Percentiles rank a stretch among this genome's conserved stretches.
phyloP scores from a whole-genome alignment of 2,888 invertebrate species.

The Onthophagus sagittarius region DNA sequence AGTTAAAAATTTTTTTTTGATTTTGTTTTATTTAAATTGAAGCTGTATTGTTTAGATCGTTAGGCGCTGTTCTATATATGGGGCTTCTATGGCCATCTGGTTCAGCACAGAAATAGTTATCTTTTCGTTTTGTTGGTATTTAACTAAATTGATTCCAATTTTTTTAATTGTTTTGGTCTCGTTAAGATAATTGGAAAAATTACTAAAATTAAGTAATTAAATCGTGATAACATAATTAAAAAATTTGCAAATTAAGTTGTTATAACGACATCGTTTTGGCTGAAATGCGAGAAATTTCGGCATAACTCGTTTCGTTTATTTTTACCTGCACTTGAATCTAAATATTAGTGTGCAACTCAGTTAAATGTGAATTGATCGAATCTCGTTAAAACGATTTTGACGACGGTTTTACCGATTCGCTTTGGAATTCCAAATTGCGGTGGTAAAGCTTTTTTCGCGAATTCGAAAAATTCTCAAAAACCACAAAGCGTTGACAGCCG shows the following conservation, averaged over 20 bases:
- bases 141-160: too few relatives aligned
- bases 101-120: neutral
- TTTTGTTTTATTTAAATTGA: neutral
- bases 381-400: neutral
- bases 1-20: neutral
- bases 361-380: neutral
- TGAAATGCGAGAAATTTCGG: neutral
- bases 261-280: neutral
- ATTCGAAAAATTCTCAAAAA: neutral
- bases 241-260: too few relatives aligned
- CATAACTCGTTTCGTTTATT: neutral
- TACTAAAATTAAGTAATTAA: neutral
- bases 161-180: too few relatives aligned
- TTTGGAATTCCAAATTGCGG: neutral
- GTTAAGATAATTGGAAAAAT: neutral
- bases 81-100: neutral
- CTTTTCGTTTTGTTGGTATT: neutral
- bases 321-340: neutral
- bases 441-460: neutral
- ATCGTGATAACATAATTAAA: neutral
- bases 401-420: neutral
- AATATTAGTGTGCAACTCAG: neutral
- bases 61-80: neutral
- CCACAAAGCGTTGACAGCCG: neutral
- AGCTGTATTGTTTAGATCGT: neutral